Conservation (phyloP, 2,797 vertebrate genomes). For the Acridotheres tristis region DNA sequence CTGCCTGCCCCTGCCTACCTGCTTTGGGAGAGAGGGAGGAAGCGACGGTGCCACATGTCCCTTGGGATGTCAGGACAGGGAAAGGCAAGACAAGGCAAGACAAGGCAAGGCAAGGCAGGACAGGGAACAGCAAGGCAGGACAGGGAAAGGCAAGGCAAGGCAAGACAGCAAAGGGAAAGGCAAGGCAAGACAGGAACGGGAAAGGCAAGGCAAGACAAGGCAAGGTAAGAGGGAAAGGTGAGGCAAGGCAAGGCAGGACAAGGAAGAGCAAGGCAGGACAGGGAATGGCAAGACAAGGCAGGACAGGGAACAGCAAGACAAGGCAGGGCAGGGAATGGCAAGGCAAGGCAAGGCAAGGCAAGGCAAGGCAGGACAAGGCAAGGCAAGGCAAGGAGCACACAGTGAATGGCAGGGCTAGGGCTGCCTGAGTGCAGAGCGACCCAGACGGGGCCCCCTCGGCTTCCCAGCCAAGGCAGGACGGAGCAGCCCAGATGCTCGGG, state of each 20-base stretch:
- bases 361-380: fast-evolving
- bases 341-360: fast-evolving
- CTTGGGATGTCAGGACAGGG: not conserved
- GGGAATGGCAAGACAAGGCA: fast-evolving
- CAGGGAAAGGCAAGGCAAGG: fast-evolving
- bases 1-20: not conserved
- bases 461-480: conserved; percentile 69
- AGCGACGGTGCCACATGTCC: fast-evolving
- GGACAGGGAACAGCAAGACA: fast-evolving
- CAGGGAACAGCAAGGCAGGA: not conserved
- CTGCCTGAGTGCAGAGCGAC: conserved; percentile 41
- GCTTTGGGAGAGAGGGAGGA: not conserved
- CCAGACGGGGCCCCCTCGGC: conserved; percentile 68
- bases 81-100: not conserved
- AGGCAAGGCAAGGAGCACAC: not conserved
- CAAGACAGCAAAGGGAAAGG: not conserved
- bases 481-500: conserved; percentile 68
- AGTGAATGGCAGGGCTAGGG: not conserved
- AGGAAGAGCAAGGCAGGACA: not conserved
- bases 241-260: too few relatives aligned
- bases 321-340: too few relatives aligned
- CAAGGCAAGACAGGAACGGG: too few relatives aligned
- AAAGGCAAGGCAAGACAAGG: too few relatives aligned
- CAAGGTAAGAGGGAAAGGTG: fast-evolving
- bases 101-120: not conserved